These are phyloP conservation scores for Dysmachus trigonus DNA, from an alignment of 2,888 invertebrate genomes.

Conservation along the genomic window DNA sequence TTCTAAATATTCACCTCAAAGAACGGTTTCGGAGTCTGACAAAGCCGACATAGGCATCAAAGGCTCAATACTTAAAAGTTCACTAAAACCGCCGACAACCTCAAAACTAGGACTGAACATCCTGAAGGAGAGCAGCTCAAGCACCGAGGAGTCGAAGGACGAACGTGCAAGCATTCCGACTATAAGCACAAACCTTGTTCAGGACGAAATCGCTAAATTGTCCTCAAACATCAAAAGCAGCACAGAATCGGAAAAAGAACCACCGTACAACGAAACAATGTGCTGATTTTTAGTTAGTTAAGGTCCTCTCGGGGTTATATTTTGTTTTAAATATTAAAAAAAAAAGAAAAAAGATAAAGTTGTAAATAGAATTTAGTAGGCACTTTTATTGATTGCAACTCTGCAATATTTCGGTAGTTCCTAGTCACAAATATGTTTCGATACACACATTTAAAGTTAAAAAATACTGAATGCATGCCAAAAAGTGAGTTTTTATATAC, in stretches of 20 bases:
- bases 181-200: constrained; percentile 63
- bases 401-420: neutral
- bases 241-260: constrained; percentile 64
- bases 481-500: neutral
- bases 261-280: constrained; percentile 65
- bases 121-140: constrained; percentile 64
- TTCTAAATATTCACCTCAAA: constrained; percentile 57
- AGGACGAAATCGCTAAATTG: constrained; percentile 64
- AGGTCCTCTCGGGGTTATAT: neutral
- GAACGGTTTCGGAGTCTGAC: constrained; percentile 53
- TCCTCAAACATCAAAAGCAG: constrained; percentile 65
- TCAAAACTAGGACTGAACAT: constrained; percentile 62
- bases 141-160: constrained; percentile 63
- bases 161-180: constrained; percentile 59
- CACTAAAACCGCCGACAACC: constrained; percentile 57
- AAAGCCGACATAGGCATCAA: constrained; percentile 38
- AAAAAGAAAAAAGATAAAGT: neutral
- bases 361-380: constrained; percentile 8
- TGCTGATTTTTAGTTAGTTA: constrained; percentile 57
- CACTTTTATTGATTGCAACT: neutral
- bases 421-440: neutral
- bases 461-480: neutral
- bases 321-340: neutral
- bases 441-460: neutral
- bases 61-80: constrained; percentile 48